These are phyloP conservation scores for Mythimna pallens DNA, from an alignment of 2,888 invertebrate species.

Conservation along the genomic window DNA sequence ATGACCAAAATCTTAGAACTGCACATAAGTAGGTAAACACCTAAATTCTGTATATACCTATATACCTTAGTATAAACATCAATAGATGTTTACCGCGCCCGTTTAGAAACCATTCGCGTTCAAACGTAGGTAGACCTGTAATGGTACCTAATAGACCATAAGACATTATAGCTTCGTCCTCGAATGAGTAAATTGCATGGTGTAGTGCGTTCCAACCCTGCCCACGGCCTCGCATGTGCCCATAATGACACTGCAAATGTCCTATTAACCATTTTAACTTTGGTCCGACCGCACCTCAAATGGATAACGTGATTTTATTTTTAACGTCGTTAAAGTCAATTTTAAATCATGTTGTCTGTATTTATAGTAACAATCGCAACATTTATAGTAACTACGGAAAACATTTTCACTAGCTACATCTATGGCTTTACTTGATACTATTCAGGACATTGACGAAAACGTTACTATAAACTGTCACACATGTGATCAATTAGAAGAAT, in stretches of 20 bases:
- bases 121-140: conserved; percentile 50
- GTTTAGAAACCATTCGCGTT: conserved; percentile 46
- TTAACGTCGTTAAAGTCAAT: conserved; percentile 9
- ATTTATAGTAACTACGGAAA: too few relatives aligned
- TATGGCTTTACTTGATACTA: too few relatives aligned
- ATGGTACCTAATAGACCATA: conserved; percentile 70
- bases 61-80: conserved; percentile 4
- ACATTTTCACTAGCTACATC: too few relatives aligned
- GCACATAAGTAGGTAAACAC: conserved; percentile 11
- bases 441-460: too few relatives aligned
- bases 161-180: conserved; percentile 73
- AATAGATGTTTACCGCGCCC: conserved; percentile 23
- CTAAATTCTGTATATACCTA: conserved; percentile 22
- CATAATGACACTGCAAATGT: conserved; percentile 74
- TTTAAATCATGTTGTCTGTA: conserved; percentile 7
- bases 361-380: too few relatives aligned
- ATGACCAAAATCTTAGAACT: neutral
- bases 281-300: conserved; percentile 32
- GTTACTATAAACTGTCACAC: too few relatives aligned
- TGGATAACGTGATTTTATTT: conserved; percentile 23
- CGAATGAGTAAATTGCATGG: conserved; percentile 76
- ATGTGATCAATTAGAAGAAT: too few relatives aligned
- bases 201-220: conserved; percentile 65
- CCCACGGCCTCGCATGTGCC: conserved; percentile 68
- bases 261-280: conserved; percentile 69